Conservation (phyloP, 1,140 invertebrate species). For the Aphelenchoides besseyi region DNA sequence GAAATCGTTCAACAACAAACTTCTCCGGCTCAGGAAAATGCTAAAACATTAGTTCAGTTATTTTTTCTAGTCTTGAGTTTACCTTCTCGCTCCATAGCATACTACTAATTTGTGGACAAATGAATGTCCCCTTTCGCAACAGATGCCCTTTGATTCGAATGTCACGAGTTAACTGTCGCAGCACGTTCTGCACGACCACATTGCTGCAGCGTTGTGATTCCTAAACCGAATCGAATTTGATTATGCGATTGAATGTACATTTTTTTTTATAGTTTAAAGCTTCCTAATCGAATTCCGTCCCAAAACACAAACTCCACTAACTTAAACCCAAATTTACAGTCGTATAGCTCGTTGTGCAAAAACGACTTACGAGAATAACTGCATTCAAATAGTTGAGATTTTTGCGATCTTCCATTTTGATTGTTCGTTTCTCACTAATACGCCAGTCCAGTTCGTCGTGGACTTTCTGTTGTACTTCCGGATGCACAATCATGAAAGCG, state of each 20-base stretch:
- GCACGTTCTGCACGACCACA: slow-evolving; percentile 6
- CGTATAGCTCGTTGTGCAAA: too few species aligned
- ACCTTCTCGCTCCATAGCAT: slow-evolving; percentile 7
- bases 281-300: neutral
- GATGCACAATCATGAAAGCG: slow-evolving; percentile 19
- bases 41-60: neutral
- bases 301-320: too few species aligned
- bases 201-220: slow-evolving; percentile 16
- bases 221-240: neutral
- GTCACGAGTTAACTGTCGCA: neutral
- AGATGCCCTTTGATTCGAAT: neutral
- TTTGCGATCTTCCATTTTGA: slow-evolving; percentile 18
- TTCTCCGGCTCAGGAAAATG: slow-evolving; percentile 70
- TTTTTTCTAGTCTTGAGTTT: neutral
- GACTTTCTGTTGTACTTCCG: slow-evolving; percentile 27
- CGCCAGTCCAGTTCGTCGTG: slow-evolving; percentile 28
- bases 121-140: slow-evolving; percentile 2
- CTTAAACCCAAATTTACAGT: too few species aligned
- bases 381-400: slow-evolving; percentile 24
- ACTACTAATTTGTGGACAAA: slow-evolving; percentile 9
- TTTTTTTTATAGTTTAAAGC: neutral
- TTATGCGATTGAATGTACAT: neutral
- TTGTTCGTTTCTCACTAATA: slow-evolving; percentile 25
- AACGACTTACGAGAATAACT: slow-evolving; percentile 29
- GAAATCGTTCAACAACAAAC: slow-evolving; percentile 77